Conservation (phyloP, 2,113 vertebrate species). For the Cryptotis parvus region DNA sequence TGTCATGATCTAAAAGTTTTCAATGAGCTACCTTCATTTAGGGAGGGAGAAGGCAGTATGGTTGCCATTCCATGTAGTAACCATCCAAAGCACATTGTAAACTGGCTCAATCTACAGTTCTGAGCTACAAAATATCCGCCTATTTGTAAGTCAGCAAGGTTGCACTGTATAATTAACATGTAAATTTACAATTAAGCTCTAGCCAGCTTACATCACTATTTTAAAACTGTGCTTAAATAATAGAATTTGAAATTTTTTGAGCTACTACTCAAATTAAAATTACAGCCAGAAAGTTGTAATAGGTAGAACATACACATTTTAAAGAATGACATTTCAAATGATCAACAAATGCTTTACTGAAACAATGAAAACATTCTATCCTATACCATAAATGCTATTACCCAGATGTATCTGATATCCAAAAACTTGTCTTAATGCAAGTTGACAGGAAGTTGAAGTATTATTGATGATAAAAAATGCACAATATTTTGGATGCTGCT, state of each 20-base stretch:
- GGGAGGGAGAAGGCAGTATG: neutral
- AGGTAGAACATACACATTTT: neutral
- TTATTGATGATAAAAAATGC: neutral
- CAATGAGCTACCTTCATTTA: slow-evolving; percentile 11
- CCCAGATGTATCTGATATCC: neutral
- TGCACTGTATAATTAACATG: neutral
- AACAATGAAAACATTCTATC: slow-evolving; percentile 42
- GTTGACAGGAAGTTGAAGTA: slow-evolving; percentile 16
- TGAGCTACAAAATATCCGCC: neutral
- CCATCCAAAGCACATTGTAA: slow-evolving; percentile 3
- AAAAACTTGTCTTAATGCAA: slow-evolving; percentile 28
- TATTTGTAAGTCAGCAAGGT: neutral
- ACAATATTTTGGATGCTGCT: slow-evolving; percentile 21
- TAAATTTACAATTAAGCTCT: neutral
- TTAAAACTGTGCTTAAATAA: slow-evolving; percentile 7
- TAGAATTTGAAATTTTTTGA: slow-evolving; percentile 18
- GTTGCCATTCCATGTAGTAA: neutral
- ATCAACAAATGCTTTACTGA: neutral
- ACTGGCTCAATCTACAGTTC: neutral
- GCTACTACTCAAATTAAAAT: neutral
- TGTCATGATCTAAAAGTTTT: neutral
- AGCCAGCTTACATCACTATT: neutral
- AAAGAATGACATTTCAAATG: slow-evolving; percentile 26
- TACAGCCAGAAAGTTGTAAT: neutral
- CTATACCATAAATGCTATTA: neutral